Percentiles rank a stretch among this genome's conserved stretches.
These are phyloP conservation scores for Latrodectus geometricus DNA, from an alignment of 1,140 invertebrate species.

Conservation along the genomic window DNA sequence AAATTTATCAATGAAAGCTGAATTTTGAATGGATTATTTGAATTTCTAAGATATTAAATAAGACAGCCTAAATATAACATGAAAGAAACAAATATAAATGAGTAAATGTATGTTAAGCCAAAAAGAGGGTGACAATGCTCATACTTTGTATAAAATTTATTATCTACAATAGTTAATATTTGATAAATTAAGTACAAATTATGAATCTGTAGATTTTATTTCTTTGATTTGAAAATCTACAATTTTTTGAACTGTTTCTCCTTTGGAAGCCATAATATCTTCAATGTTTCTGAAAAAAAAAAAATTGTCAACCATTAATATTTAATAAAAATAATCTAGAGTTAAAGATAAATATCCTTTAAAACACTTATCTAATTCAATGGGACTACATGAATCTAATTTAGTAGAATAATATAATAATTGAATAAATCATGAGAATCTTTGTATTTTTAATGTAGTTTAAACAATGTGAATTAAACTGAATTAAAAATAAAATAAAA, in stretches of 20 bases:
- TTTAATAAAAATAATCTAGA: no score
- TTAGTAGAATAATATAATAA: no score
- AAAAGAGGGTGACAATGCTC: background rate
- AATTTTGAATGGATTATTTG: no score
- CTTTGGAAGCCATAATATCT: constrained; percentile 82
- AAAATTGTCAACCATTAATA: background rate
- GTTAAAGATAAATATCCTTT: no score
- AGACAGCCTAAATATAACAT: background rate
- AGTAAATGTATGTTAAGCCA: background rate
- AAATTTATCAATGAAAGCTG: no score
- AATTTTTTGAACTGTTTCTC: constrained; percentile 78
- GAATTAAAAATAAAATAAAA: no score
- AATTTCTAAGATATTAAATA: no score
- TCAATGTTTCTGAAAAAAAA: constrained; percentile 79
- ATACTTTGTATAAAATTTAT: background rate
- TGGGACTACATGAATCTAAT: no score
- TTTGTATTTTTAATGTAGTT: no score
- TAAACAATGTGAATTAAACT: no score
- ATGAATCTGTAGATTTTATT: background rate
- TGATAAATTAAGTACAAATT: background rate
- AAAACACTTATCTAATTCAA: no score
- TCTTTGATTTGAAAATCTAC: constrained; percentile 30
- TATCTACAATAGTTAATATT: background rate
- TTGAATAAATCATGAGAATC: no score
- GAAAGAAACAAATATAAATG: background rate